phyloP scores from a whole-genome alignment of 2,797 vertebrate genomes.

The Odontamblyopus lacepedii region DNA sequence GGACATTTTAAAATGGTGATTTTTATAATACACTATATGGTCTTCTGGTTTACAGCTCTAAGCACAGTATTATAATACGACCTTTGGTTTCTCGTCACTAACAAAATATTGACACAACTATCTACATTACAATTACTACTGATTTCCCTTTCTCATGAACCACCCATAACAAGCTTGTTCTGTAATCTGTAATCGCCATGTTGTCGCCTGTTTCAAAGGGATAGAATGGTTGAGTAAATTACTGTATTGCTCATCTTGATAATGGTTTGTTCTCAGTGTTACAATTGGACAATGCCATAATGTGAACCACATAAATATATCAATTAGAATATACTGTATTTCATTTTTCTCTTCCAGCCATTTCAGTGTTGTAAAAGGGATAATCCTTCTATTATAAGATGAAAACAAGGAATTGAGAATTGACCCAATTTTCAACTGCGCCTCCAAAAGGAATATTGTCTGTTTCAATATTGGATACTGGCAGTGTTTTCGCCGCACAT shows the following conservation, averaged over 20 bases:
- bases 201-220: background rate
- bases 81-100: too few species aligned
- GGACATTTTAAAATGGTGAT: too few species aligned
- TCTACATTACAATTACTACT: too few species aligned
- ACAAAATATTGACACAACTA: too few species aligned
- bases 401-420: background rate
- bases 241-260: background rate
- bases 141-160: too few species aligned
- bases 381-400: constrained; percentile 11
- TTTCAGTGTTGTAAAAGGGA: constrained; percentile 4
- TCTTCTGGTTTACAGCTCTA: too few species aligned
- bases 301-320: background rate
- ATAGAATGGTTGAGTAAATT: background rate
- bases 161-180: too few species aligned
- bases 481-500: constrained; percentile 36
- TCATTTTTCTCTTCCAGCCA: background rate
- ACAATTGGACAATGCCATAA: background rate
- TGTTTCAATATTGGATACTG: constrained; percentile 41
- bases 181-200: background rate
- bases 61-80: too few species aligned
- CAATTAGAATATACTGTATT: background rate
- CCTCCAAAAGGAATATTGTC: constrained; percentile 30
- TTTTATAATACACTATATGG: too few species aligned
- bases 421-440: constrained; percentile 3
- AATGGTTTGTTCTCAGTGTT: background rate